A percentile compares a stretch with the other conserved stretches of the same genome.
phyloP scores from a whole-genome alignment of 30 jellyfish, hydroid and myxozoan species.

The Cassiopea andromeda region DNA sequence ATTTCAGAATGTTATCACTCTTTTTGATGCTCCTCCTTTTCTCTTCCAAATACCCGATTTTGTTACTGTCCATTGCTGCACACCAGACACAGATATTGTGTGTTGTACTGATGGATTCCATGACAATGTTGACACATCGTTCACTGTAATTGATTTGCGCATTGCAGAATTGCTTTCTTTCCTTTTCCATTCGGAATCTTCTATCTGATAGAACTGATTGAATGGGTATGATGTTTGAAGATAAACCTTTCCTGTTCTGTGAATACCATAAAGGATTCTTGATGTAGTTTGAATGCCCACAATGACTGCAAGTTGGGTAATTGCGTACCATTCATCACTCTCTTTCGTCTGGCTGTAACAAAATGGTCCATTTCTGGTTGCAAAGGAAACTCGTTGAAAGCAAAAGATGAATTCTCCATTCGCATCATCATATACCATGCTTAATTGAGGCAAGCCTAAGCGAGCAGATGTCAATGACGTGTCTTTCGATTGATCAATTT shows the following conservation, averaged over 20 bases:
- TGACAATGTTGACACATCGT: not conserved
- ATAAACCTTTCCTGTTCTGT: not conserved
- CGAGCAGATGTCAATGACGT: not conserved
- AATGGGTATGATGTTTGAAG: not conserved
- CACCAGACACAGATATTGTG: not conserved
- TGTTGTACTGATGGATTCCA: not conserved
- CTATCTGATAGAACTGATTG: not conserved
- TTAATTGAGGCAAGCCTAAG: slow-evolving; percentile 18
- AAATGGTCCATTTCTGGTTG: not conserved
- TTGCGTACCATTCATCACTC: not conserved
- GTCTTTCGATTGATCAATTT: not conserved
- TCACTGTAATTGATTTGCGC: not conserved
- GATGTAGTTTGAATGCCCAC: not conserved
- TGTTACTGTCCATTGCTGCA: slow-evolving; percentile 8
- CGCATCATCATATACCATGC: slow-evolving; percentile 37
- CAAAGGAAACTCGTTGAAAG: not conserved
- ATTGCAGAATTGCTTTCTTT: not conserved
- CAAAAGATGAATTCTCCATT: slow-evolving; percentile 15
- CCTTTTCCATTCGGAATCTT: not conserved
- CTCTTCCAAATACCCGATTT: not conserved
- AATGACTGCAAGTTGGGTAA: not conserved
- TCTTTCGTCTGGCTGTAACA: not conserved
- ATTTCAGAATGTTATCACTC: not conserved
- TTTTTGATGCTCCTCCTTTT: not conserved
- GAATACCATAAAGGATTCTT: not conserved